Evolutionary conservation across 2,888 invertebrate genomes (phyloP).

Genomic region (Epirrita christyi): DNA sequence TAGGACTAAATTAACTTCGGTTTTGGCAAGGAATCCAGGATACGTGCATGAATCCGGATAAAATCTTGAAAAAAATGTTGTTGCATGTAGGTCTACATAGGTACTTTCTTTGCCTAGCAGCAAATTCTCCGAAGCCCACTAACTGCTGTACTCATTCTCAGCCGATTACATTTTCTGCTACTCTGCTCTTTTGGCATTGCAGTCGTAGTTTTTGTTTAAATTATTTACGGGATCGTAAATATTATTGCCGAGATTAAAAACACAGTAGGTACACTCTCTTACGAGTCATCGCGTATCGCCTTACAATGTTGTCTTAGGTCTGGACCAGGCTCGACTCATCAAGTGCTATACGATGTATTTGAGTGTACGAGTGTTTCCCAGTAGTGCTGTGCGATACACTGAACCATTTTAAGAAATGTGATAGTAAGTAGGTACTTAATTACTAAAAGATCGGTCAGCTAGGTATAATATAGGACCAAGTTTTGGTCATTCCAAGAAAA

Average conservation of each 20-base stretch:
- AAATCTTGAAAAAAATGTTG: too few species aligned
- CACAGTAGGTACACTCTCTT: too few species aligned
- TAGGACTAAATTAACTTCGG: too few species aligned
- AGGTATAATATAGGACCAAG: neutral
- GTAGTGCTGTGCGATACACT: slow-evolving; percentile 1
- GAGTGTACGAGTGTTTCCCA: neutral
- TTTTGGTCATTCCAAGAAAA: too few species aligned
- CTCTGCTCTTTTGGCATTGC: neutral
- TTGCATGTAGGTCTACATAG: neutral
- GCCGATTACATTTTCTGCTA: neutral
- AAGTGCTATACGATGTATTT: slow-evolving; percentile 1
- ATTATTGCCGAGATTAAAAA: too few species aligned
- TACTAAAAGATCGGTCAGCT: neutral
- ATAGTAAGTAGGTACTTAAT: too few species aligned
- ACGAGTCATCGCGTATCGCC: neutral
- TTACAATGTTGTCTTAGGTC: slow-evolving; percentile 29
- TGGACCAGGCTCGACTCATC: slow-evolving; percentile 7
- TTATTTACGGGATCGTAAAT: too few species aligned
- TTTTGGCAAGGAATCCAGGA: too few species aligned
- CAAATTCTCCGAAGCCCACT: neutral
- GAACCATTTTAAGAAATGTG: neutral
- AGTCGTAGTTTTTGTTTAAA: neutral
- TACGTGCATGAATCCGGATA: too few species aligned
- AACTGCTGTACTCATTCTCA: neutral
- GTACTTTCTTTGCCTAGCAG: neutral